phyloP scores from a whole-genome alignment of 2,797 vertebrate genomes.

The Catamblyrhynchus diadema region DNA sequence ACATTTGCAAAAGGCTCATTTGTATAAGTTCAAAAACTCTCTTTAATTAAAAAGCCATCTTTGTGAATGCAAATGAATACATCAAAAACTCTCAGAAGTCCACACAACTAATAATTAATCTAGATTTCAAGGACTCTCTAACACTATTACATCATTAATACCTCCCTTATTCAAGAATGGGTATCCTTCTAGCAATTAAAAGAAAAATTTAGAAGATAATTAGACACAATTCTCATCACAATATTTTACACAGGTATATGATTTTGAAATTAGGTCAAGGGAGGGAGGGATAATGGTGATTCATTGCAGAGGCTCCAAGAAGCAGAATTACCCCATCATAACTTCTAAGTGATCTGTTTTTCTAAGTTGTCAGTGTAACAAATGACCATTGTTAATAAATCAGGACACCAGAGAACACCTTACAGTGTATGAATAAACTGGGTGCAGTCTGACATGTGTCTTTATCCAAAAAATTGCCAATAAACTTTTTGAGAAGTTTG shows the following conservation, averaged over 20 bases:
- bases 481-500: conserved; percentile 1
- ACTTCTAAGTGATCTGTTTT: conserved; percentile 75
- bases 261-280: conserved; percentile 78
- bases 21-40: conserved; percentile 53
- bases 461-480: conserved; percentile 46
- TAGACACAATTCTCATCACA: conserved; percentile 67
- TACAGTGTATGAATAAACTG: conserved; percentile 60
- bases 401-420: conserved; percentile 64
- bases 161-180: conserved; percentile 47
- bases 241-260: conserved; percentile 73
- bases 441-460: conserved; percentile 49
- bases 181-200: conserved; percentile 71
- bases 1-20: conserved; percentile 33
- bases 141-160: conserved; percentile 63
- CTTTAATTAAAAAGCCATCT: conserved; percentile 62
- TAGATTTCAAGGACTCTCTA: conserved; percentile 61
- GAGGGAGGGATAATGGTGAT: conserved; percentile 70
- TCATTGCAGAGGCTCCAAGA: conserved; percentile 65
- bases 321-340: conserved; percentile 73
- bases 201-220: conserved; percentile 73
- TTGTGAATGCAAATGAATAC: conserved; percentile 66
- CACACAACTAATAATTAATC: conserved; percentile 64
- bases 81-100: conserved; percentile 63
- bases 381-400: conserved; percentile 70
- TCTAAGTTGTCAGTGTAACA: conserved; percentile 66